phyloP scores from a whole-genome alignment of 2,113 vertebrate species.

The Macheiramphus alcinus region DNA sequence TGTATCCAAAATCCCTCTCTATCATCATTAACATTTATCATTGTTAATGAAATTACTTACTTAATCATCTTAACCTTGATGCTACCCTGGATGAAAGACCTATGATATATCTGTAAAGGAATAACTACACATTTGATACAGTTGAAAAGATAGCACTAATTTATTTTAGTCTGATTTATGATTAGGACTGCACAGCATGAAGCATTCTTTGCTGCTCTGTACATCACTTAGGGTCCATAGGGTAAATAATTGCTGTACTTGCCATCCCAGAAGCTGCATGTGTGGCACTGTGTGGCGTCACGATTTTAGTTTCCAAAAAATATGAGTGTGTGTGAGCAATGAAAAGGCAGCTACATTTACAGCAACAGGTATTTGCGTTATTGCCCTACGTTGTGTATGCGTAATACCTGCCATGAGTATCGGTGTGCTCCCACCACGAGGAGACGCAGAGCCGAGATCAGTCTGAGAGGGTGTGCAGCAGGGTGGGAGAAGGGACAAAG shows the following conservation, averaged over 20 bases:
- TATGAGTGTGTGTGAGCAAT: not conserved
- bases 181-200: not conserved
- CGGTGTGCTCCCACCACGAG: not conserved
- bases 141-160: conserved; percentile 31
- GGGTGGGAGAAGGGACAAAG: not conserved
- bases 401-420: not conserved
- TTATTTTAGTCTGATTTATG: conserved; percentile 56
- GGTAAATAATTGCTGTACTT: conserved; percentile 6
- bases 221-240: not conserved
- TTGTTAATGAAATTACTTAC: conserved; percentile 53
- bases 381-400: not conserved
- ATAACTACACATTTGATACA: conserved; percentile 38
- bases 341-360: not conserved
- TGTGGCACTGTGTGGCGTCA: not conserved
- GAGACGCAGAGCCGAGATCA: not conserved
- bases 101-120: conserved; percentile 23
- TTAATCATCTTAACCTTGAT: conserved; percentile 65
- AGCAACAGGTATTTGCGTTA: not conserved
- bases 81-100: conserved; percentile 39
- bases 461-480: not conserved
- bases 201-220: not conserved
- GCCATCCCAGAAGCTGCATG: not conserved
- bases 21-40: conserved; percentile 40
- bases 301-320: not conserved
- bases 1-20: not conserved